phyloP scores from a whole-genome alignment of 1,140 invertebrate genomes.

The Drosophila subobscura region DNA sequence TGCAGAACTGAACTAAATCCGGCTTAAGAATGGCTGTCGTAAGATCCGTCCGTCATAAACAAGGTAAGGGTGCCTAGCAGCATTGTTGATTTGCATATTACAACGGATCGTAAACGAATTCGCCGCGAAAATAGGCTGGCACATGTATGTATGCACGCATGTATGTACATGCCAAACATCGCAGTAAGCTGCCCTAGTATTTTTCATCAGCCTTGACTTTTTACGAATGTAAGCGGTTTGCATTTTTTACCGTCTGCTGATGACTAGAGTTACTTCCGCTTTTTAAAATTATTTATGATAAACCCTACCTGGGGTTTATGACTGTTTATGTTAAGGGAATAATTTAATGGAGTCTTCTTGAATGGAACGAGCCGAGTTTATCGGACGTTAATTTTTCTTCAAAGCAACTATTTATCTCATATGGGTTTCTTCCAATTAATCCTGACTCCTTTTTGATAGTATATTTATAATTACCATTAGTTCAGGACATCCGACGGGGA shows the following conservation, averaged over 20 bases:
- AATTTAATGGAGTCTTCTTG: constrained; percentile 34
- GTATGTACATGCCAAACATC: no score
- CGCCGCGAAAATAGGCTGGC: constrained; percentile 11
- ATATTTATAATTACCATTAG: constrained; percentile 71
- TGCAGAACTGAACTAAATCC: constrained; percentile 76
- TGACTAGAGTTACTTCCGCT: constrained; percentile 39
- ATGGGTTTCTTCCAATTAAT: constrained; percentile 24
- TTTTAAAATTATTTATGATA: constrained; percentile 58
- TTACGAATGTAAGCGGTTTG: constrained; percentile 62
- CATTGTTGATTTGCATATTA: constrained; percentile 33
- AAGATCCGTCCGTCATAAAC: constrained; percentile 43
- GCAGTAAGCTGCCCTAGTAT: constrained; percentile 4
- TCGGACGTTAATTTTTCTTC: no score
- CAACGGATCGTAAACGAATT: constrained; percentile 58
- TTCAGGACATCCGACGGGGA: constrained; percentile 57
- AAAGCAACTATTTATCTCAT: no score
- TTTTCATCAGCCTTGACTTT: constrained; percentile 50
- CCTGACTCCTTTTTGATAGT: constrained; percentile 20
- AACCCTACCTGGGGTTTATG: constrained; percentile 44
- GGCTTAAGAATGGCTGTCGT: constrained; percentile 63
- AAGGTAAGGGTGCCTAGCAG: not conserved
- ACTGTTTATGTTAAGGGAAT: constrained; percentile 21
- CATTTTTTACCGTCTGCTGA: constrained; percentile 58
- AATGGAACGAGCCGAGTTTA: constrained; percentile 13
- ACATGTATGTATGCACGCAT: no score